Conservation (phyloP, 1,140 invertebrate species). For the Latrodectus geometricus region DNA sequence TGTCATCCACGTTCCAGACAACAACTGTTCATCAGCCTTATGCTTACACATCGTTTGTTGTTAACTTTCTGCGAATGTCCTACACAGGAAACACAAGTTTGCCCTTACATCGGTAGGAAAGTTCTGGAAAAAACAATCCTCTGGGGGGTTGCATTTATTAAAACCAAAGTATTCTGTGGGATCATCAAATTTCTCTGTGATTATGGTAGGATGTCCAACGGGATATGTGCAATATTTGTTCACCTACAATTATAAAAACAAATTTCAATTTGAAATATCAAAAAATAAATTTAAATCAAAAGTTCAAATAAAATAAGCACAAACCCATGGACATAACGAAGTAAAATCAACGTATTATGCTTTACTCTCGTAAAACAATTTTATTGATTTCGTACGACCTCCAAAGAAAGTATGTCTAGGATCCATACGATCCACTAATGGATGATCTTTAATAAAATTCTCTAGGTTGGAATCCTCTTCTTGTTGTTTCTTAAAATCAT, state of each 20-base stretch:
- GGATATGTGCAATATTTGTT: too few relatives aligned
- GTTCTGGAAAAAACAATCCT: not conserved
- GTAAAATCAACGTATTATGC: too few relatives aligned
- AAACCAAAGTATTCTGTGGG: not conserved
- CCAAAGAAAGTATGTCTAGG: not conserved
- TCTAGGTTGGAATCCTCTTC: too few relatives aligned
- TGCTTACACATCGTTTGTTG: too few relatives aligned
- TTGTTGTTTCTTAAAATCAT: too few relatives aligned
- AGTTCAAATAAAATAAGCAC: not conserved
- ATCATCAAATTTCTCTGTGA: not conserved
- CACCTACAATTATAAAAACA: too few relatives aligned
- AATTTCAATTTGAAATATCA: too few relatives aligned
- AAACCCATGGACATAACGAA: too few relatives aligned
- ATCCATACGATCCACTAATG: not conserved
- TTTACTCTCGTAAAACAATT: too few relatives aligned
- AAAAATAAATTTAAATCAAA: not conserved
- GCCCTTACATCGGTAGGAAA: not conserved
- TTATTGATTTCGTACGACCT: not conserved
- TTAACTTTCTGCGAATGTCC: too few relatives aligned
- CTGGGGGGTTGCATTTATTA: constrained; percentile 1
- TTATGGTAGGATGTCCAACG: constrained; percentile 2
- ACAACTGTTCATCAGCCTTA: too few relatives aligned
- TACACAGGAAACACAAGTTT: constrained; percentile 9
- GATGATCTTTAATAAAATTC: too few relatives aligned
- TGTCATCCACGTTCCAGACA: constrained; percentile 15